Base-by-base conservation (phyloP, 2,888 invertebrate genomes). In the Hemaris fuciformis region DNA sequence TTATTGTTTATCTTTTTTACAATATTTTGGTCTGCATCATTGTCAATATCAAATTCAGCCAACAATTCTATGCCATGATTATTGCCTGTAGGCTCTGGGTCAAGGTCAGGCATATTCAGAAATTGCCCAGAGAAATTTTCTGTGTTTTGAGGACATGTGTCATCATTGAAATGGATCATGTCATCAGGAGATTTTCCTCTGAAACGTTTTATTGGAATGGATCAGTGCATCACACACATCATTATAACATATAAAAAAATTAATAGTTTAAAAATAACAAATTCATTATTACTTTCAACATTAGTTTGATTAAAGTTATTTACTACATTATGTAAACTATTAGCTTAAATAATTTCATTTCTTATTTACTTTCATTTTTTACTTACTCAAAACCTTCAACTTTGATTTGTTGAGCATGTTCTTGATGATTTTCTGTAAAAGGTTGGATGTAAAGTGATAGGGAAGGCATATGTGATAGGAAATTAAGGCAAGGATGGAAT, bases 41-140 rank as follows among this genome's bases (percentile, higher is more conserved):
- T 75, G 13, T 81, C 79, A 67, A 91, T 89, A 69, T 90, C 81
- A 69, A 91, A 91, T 64, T 90, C 88, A 10, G 88, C 88, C 41
- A 91, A 69, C 53, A 91, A 73, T 66, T 89, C 88, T 18, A 84
- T 83, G 64, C 81, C 79, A 62, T 82, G 75, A 53, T 78, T 80
- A 5, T 73, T 75, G 56, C 73, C 75, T 58, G 72, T 72, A 46
- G 84, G 75, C 59, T 79, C 87, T 53, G 83, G 60, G 61, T 87
- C 88, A 25, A 91, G 77, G 18, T 90, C 88, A 66, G 91, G 90
- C 90, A 91, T 91, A 65, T 79, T 90, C 57, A 91, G 67, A 69
- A 89, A 89, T 65, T 87, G 85, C 48, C 71, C 67, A 23, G 85
- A 69, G 64, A 87, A 88, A 59, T 77, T 80, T 58, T 85, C 88